Evolutionary conservation across 2,113 vertebrate species (phyloP), one percentile per base, ranked within the genome.

Genomic region (Channa maculata): DNA sequence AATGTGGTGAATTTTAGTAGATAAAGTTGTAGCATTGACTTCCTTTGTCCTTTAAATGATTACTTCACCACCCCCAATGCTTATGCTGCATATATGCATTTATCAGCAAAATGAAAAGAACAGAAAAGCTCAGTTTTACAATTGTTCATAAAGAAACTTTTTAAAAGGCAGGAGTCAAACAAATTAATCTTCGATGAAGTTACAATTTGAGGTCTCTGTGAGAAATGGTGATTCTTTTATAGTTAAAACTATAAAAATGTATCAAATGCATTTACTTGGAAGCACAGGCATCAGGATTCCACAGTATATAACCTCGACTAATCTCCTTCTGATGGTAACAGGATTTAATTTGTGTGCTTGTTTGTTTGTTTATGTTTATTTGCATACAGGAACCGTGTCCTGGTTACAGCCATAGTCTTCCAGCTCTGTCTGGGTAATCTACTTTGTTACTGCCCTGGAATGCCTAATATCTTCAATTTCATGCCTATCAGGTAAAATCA

Each of bases 401-500:
- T 97, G 83, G 88, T 96, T 46, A 62, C 87, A 0, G 95, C 96
- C 73, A 96, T 97, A 6, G 85, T 96, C 10, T 97, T 96, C 93
- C 96, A 96, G 91, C 79, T 97, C 15, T 94, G 88, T 51, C 86
- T 97, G 0, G 96, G 96, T 80, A 95, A 94, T 86, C 95, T 97
- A 90, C 93, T 97, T 9, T 97, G 96, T 57, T 96, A 96, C 90
- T 96, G 95, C 80, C 96, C 96, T 0, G 95, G 96, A 0, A 96
- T 96, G 96, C 95, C 95, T 41, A 95, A 96, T 57, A 95, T 96
- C 83, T 96, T 97, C 86, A 96, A 96, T 88, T 97, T 97, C 87
- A 96, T 97, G 96, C 96, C 96, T 6, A 95, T 97, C 63, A 92
- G 96, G 96, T 97, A 90, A 89, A 90, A 15, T 2, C 43, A n/a